phyloP scores from a whole-genome alignment of 1,140 invertebrate species.

The Calephelis virginiensis region DNA sequence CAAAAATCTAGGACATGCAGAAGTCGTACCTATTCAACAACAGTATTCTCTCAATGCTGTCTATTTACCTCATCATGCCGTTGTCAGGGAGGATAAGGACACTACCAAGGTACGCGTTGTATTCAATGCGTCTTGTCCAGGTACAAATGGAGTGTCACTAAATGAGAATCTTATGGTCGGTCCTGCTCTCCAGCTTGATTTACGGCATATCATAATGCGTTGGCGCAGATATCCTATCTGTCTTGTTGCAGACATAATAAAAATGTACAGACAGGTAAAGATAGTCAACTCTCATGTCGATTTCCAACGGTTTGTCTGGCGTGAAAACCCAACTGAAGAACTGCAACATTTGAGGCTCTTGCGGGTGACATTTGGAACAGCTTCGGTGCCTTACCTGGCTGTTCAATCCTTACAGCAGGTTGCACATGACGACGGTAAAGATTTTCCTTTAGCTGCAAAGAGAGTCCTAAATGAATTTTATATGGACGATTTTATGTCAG shows the following conservation, averaged over 20 bases:
- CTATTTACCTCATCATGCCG: constrained; percentile 29
- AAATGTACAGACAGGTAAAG: constrained; percentile 26
- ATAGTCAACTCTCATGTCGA: background rate
- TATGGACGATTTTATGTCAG: background rate
- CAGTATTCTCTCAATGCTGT: constrained; percentile 8
- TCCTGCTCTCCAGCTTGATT: constrained; percentile 24
- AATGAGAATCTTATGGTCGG: constrained; percentile 31
- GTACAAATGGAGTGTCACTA: constrained; percentile 8
- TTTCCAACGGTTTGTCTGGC: background rate
- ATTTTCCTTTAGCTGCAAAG: background rate
- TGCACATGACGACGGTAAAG: background rate
- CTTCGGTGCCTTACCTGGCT: constrained; percentile 1
- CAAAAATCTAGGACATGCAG: constrained; percentile 17
- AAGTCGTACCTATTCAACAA: background rate
- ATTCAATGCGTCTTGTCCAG: background rate
- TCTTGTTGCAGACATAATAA: constrained; percentile 25
- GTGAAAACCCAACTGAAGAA: background rate
- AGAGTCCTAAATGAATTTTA: background rate
- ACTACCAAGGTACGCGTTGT: constrained; percentile 30
- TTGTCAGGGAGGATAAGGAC: constrained; percentile 24
- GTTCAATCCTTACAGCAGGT: background rate
- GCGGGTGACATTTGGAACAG: background rate
- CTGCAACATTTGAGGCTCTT: background rate
- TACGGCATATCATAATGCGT: constrained; percentile 29
- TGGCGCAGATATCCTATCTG: constrained; percentile 26